These are phyloP conservation scores for Lepidotrigona ventralis DNA, from an alignment of 1,140 invertebrate species.

Conservation along the genomic window DNA sequence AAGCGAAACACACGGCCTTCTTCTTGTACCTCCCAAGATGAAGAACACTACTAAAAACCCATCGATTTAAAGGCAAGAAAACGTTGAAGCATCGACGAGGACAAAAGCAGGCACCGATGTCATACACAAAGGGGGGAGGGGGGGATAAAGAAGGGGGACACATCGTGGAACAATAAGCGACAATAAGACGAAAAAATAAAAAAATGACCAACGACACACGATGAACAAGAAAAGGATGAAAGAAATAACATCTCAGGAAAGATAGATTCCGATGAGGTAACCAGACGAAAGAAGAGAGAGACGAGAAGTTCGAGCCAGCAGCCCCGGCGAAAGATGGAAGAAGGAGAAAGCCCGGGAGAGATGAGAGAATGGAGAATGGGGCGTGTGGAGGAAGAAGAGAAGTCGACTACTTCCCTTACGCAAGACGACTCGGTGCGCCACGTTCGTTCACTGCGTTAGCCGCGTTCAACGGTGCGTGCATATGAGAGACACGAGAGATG, in stretches of 20 bases:
- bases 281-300: neutral
- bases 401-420: constrained; percentile 69
- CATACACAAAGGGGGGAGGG: neutral
- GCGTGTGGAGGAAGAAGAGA: constrained; percentile 20
- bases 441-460: constrained; percentile 51
- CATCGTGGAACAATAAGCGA: constrained; percentile 8
- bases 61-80: neutral
- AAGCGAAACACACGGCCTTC: neutral
- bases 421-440: constrained; percentile 63
- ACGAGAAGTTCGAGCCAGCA: neutral
- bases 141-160: constrained; percentile 4
- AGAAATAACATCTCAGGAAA: neutral
- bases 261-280: constrained; percentile 10
- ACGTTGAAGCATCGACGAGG: neutral
- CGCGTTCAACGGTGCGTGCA: constrained; percentile 74
- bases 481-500: constrained; percentile 72
- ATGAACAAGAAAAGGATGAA: neutral
- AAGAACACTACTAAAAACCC: neutral
- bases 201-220: neutral
- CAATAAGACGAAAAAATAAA: constrained; percentile 15
- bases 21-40: no score
- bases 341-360: neutral
- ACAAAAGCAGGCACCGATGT: neutral
- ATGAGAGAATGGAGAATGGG: constrained; percentile 6
- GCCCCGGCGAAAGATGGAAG: neutral